Evolutionary conservation across 2,888 invertebrate genomes (phyloP).

Genomic region (Andrena chrysosceles): DNA sequence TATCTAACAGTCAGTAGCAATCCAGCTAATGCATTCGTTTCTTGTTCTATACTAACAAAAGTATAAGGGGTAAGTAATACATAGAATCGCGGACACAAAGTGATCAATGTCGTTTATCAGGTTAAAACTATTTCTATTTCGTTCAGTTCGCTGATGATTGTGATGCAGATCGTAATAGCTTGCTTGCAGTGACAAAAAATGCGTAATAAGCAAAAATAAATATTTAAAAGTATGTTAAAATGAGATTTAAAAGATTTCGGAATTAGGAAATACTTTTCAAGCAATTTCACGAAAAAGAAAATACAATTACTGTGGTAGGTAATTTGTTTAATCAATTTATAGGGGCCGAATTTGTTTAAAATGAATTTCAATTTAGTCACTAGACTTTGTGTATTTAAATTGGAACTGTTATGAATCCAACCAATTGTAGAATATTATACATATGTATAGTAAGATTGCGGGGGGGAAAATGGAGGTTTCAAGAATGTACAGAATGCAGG

Average conservation of each 20-base stretch:
- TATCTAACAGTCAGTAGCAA: constrained; percentile 21
- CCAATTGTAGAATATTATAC: too few relatives aligned
- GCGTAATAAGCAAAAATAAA: background rate
- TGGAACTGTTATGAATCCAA: too few relatives aligned
- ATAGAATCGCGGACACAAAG: constrained; percentile 46
- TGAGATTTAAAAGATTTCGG: background rate
- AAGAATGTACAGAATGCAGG: too few relatives aligned
- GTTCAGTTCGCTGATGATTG: constrained; percentile 50
- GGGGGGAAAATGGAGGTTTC: too few relatives aligned
- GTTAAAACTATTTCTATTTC: constrained; percentile 71
- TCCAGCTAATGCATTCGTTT: constrained; percentile 22
- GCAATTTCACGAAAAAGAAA: too few relatives aligned
- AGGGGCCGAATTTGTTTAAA: too few relatives aligned
- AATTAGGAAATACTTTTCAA: too few relatives aligned
- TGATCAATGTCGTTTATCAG: constrained; percentile 48
- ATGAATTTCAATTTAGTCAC: too few relatives aligned
- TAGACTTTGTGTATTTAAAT: too few relatives aligned
- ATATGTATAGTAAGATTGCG: too few relatives aligned
- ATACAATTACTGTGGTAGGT: too few relatives aligned
- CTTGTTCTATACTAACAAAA: constrained; percentile 4
- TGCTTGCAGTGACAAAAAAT: background rate
- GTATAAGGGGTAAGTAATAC: constrained; percentile 8
- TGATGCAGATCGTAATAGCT: constrained; percentile 12
- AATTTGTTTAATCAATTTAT: too few relatives aligned
- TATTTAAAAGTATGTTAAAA: background rate